phyloP scores from a whole-genome alignment of 1,140 invertebrate species.

The Apis cerana region DNA sequence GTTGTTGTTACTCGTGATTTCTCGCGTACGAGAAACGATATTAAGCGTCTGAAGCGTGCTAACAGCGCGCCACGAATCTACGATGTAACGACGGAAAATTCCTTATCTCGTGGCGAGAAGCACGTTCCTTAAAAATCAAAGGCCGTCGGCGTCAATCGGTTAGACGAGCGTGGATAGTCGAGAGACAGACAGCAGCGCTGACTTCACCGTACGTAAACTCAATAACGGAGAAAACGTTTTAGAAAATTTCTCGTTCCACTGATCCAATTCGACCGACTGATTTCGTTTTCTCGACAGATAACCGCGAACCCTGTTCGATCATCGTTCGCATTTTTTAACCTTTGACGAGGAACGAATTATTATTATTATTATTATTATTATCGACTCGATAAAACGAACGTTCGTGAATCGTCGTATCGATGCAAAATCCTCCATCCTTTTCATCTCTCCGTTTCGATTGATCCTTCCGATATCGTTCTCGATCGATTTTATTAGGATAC shows the following conservation, averaged over 20 bases:
- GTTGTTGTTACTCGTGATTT: background rate
- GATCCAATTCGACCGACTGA: background rate
- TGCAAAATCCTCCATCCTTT: too few relatives aligned
- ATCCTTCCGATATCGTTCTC: too few relatives aligned
- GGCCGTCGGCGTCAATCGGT: conserved; percentile 57
- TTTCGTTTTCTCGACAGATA: background rate
- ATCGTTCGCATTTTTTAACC: background rate
- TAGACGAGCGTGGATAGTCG: conserved; percentile 33
- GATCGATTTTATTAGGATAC: too few relatives aligned
- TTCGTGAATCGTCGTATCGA: too few relatives aligned
- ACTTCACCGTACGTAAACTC: too few relatives aligned
- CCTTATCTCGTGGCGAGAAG: conserved; percentile 66
- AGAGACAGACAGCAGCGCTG: conserved; percentile 22
- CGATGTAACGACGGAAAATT: conserved; percentile 71
- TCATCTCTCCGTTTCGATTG: too few relatives aligned
- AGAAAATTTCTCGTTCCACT: background rate
- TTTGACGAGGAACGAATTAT: too few relatives aligned
- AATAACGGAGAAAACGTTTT: background rate
- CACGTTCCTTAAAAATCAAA: conserved; percentile 69
- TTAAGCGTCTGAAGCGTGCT: conserved; percentile 40
- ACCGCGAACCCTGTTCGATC: background rate
- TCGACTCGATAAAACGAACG: too few relatives aligned
- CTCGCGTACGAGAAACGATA: conserved; percentile 40
- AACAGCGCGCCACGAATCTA: conserved; percentile 35
- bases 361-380: too few relatives aligned